Evolutionary conservation across 2,888 invertebrate species (phyloP).

Genomic region (Heliconius cydno): DNA sequence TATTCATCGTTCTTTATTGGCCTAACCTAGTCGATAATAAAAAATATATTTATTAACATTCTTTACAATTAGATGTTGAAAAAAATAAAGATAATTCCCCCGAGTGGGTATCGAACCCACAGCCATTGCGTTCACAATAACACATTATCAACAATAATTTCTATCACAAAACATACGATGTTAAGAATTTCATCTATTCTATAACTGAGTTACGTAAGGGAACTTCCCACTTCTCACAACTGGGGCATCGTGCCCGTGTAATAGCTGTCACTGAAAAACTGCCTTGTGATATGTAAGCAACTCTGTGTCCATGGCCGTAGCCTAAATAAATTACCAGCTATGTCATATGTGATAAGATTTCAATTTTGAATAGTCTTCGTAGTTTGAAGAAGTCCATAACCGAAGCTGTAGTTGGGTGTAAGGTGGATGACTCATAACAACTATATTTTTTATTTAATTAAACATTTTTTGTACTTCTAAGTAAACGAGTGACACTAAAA

Average conservation of each 20-base stretch:
- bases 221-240: slow-evolving; percentile 23
- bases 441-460: background rate
- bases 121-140: no score
- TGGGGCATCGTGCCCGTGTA: slow-evolving; percentile 25
- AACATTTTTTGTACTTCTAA: background rate
- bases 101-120: no score
- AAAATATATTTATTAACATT: no score
- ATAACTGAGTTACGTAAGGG: slow-evolving; percentile 8
- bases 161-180: background rate
- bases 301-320: background rate
- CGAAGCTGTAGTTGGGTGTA: no score
- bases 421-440: background rate
- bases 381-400: no score
- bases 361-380: no score
- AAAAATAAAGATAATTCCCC: no score
- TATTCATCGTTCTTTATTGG: no score
- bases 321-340: slow-evolving; percentile 3
- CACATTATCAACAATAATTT: background rate
- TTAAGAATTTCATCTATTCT: slow-evolving; percentile 17
- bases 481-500: background rate
- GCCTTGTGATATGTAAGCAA: slow-evolving; percentile 17
- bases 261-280: slow-evolving; percentile 30
- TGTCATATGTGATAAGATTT: background rate
- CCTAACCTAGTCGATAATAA: no score
- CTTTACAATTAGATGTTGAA: no score